Percentiles rank a stretch among this genome's conserved stretches.
Conservation (phyloP, 2,888 invertebrate species). For the Rhamnusium bicolor region DNA sequence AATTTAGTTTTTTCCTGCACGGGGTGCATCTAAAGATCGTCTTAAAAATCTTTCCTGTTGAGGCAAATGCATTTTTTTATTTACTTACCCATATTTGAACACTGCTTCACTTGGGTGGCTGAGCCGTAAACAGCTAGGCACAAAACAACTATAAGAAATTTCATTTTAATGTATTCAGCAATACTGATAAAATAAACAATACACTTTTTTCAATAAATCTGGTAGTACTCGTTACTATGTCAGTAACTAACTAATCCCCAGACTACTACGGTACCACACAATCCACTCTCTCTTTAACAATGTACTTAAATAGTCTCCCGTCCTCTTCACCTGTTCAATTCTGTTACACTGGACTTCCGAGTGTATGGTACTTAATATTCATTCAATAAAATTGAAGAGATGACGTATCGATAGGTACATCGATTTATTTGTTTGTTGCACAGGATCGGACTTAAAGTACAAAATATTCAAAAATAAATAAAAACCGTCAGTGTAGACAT, state of each 20-base stretch:
- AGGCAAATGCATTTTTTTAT: background rate
- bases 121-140: conserved; percentile 28
- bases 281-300: conserved; percentile 45
- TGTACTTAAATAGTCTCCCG: conserved; percentile 38
- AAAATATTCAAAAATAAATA: background rate
- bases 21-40: too few relatives aligned
- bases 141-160: conserved; percentile 23
- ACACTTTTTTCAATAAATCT: background rate
- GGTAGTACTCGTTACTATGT: conserved; percentile 20
- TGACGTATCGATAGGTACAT: background rate
- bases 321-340: conserved; percentile 22
- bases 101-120: conserved; percentile 45
- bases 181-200: background rate
- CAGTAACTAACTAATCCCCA: conserved; percentile 35
- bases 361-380: conserved; percentile 14
- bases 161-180: conserved; percentile 5
- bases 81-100: conserved; percentile 38
- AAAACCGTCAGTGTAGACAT: background rate
- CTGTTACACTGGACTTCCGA: conserved; percentile 32
- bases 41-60: too few relatives aligned
- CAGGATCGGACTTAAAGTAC: background rate
- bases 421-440: background rate
- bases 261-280: conserved; percentile 32
- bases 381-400: background rate
- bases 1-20: too few relatives aligned